Evolutionary conservation across 2,113 vertebrate genomes (phyloP).

Genomic region (Vimba vimba): DNA sequence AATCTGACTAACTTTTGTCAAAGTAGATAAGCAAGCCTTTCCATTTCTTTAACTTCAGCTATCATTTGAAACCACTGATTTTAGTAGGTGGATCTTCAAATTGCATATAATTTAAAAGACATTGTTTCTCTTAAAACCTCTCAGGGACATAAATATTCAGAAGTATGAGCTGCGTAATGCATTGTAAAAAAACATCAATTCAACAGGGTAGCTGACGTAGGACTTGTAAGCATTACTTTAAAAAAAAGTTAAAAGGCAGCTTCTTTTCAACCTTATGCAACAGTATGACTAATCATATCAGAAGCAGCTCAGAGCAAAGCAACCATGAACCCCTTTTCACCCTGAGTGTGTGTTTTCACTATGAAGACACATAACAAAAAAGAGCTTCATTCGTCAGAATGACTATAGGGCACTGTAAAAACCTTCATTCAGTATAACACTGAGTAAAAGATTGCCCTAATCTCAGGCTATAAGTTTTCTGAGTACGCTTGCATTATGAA

Average conservation of each 20-base stretch:
- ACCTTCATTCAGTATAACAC: background rate
- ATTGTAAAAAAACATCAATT: slow-evolving; percentile 7
- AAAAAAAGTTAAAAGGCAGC: background rate
- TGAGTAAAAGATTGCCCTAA: background rate
- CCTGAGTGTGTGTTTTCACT: background rate
- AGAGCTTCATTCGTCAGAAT: background rate
- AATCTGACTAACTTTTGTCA: background rate
- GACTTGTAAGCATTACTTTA: background rate
- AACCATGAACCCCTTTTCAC: slow-evolving; percentile 17
- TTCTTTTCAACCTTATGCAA: slow-evolving; percentile 3
- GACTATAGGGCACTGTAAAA: slow-evolving; percentile 5
- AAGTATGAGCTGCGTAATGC: background rate
- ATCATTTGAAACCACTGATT: background rate
- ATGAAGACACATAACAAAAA: background rate
- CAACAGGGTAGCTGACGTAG: background rate
- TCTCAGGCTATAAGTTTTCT: background rate
- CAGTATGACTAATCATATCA: slow-evolving; percentile 31
- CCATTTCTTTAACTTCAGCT: background rate
- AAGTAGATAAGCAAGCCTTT: background rate
- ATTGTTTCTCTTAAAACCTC: background rate
- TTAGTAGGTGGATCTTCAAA: background rate
- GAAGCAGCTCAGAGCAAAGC: slow-evolving; percentile 4
- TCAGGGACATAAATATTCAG: background rate
- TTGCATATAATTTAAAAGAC: background rate
- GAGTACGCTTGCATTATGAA: background rate